Evolutionary conservation across 2,797 vertebrate genomes (phyloP).

Genomic region (Hydrocynus forskahlii): DNA sequence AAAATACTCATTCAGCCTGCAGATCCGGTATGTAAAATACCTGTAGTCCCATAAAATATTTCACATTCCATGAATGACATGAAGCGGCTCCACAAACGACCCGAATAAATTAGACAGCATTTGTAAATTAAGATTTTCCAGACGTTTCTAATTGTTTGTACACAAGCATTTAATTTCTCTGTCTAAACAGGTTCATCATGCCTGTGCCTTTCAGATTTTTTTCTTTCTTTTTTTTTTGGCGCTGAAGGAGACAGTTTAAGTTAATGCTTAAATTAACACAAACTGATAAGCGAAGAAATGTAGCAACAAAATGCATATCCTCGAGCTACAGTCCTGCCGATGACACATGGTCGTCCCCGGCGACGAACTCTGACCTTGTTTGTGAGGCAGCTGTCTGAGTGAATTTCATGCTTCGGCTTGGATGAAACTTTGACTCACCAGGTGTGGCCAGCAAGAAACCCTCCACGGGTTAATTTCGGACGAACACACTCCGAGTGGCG

Average conservation of each 20-base stretch:
- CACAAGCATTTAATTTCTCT: conserved; percentile 14
- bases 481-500: conserved; percentile 21
- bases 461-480: conserved; percentile 46
- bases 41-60: background rate
- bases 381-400: conserved; percentile 79
- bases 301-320: conserved; percentile 37
- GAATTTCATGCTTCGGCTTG: conserved; percentile 78
- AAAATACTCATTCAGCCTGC: background rate
- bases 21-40: too few relatives aligned
- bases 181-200: conserved; percentile 20
- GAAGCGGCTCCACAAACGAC: conserved; percentile 3
- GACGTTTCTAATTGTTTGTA: conserved; percentile 25
- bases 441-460: conserved; percentile 72
- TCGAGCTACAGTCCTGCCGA: conserved; percentile 52
- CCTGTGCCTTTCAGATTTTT: background rate
- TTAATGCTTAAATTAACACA: conserved; percentile 44
- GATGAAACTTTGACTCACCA: conserved; percentile 75
- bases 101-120: conserved; percentile 32
- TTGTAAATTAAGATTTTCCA: conserved; percentile 26
- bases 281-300: conserved; percentile 45
- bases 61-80: conserved; percentile 1
- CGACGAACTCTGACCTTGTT: conserved; percentile 79
- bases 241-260: conserved; percentile 12
- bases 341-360: conserved; percentile 73
- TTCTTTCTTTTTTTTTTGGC: background rate